A percentile compares a stretch with the other conserved stretches of the same genome.
Conservation (phyloP, 2,888 invertebrate genomes). For the Chymomyza amoena region DNA sequence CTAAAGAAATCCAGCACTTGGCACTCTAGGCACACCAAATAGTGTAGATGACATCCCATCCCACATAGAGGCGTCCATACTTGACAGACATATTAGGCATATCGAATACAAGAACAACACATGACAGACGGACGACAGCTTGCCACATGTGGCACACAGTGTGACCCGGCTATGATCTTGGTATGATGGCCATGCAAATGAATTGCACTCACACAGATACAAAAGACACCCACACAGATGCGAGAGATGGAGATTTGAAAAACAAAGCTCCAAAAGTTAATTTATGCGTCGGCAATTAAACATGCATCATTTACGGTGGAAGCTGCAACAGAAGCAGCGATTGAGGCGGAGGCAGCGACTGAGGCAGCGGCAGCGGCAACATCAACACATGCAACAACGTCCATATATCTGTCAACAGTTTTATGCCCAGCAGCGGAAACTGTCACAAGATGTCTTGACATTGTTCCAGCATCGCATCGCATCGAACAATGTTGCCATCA, state of each 20-base stretch:
- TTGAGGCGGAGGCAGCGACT: background rate
- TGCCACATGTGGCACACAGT: constrained; percentile 6
- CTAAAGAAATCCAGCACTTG: background rate
- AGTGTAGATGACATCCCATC: background rate
- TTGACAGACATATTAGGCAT: constrained; percentile 53
- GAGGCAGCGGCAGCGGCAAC: background rate
- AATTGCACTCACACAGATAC: constrained; percentile 10
- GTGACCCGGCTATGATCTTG: background rate
- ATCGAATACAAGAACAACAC: constrained; percentile 29
- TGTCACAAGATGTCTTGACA: constrained; percentile 18
- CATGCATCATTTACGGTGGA: constrained; percentile 69
- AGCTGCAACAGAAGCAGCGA: background rate
- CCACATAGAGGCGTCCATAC: constrained; percentile 38
- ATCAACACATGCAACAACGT: constrained; percentile 22
- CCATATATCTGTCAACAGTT: constrained; percentile 51
- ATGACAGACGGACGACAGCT: constrained; percentile 15
- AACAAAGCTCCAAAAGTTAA: constrained; percentile 58
- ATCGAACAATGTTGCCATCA: constrained; percentile 49
- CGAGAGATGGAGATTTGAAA: background rate
- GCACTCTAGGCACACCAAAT: background rate
- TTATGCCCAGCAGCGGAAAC: constrained; percentile 31
- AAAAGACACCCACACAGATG: constrained; percentile 5
- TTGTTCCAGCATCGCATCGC: background rate
- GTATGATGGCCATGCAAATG: background rate
- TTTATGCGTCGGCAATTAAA: constrained; percentile 72